These are phyloP conservation scores for Ganaspis sp. DNA, from an alignment of 1,140 invertebrate genomes.

Conservation along the genomic window DNA sequence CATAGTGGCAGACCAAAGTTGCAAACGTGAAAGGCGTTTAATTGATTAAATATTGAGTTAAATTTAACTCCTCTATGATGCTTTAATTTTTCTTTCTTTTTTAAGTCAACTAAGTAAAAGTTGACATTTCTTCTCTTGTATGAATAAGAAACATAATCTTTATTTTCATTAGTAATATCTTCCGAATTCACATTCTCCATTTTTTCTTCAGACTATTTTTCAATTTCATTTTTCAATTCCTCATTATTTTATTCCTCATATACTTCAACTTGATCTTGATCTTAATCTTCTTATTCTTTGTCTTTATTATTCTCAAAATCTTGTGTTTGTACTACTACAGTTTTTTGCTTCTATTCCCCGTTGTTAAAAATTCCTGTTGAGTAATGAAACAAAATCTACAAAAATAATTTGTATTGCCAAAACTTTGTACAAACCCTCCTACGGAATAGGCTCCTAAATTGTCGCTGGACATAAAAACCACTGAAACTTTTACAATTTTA, in stretches of 20 bases:
- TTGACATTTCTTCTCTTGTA: neutral
- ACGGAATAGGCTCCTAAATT: neutral
- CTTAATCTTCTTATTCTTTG: neutral
- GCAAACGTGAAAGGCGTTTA: neutral
- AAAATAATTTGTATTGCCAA: neutral
- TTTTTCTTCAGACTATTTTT: neutral
- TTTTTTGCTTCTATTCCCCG: neutral
- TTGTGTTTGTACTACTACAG: neutral
- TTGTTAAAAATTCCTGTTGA: neutral
- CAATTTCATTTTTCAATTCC: no score
- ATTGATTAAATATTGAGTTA: neutral
- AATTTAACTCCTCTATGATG: neutral
- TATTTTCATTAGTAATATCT: neutral
- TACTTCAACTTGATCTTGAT: neutral
- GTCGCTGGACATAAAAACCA: neutral
- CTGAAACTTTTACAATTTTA: neutral
- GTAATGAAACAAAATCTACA: neutral
- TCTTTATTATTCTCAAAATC: neutral
- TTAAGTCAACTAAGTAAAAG: neutral
- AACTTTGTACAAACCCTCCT: neutral
- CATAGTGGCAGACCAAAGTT: no score
- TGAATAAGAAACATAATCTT: neutral
- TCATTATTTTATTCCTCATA: no score
- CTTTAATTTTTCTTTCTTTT: neutral
- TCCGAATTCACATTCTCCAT: neutral